Evolutionary conservation across 2,797 vertebrate genomes (phyloP), one percentile per base, ranked within the genome.

Genomic region (Falco concolor): DNA sequence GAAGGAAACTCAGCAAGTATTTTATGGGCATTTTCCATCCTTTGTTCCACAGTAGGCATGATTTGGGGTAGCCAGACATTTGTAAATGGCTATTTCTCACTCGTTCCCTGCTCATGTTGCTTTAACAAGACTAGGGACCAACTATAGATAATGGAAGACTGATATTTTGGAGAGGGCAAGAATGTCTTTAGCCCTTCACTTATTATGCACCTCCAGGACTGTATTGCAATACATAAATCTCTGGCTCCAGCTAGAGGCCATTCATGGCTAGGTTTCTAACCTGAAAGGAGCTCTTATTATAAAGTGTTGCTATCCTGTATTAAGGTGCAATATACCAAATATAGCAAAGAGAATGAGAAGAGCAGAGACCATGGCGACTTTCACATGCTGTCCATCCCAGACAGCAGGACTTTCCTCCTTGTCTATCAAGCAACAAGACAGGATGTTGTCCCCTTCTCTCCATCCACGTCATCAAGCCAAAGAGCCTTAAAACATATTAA

Each of bases 191-290:
- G 63, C 10, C 23, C 17, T 76, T 90, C 20, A 11, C 24, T 59
- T n/a, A 8, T 59, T 81, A 49, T 4, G 11, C 73, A 44, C 11
- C 32, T 45, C 32, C 68, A 61, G 52, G 38, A 70, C 24, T 4
- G 3, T 7, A 56, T 34, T 11, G 75, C 28, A 42, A 89, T 84
- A 23, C 5, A 6, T 30, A 34, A 59, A 75, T n/a, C 87, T 96
- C 83, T 86, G 64, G 84, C 84, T 86, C 91, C 87, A 74, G 76
- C 87, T 89, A 84, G 87, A 76, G 87, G 87, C 83, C 61, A 15
- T 49, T 81, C 57, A 23, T 3, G 49, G 52, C 15, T 50, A 61
- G 4, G 47, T 47, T 73, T 69, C 69, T 65, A 40, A 56, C 21
- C 15, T 28, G 42, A 38, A 61, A 82, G 68, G 24, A 61, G 38